These are phyloP conservation scores for Caenorhabditis elegans DNA, from an alignment of 1,140 invertebrate species.

Conservation along the genomic window WBcel235 BX284602.5:11325001-11325500, in stretches of 20 bases:
- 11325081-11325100: slow-evolving; percentile 54
- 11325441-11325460: slow-evolving; percentile 52
- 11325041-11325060: slow-evolving; percentile 18
- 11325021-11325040: background rate
- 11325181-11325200: slow-evolving; percentile 31
- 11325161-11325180: too few species aligned
- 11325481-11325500: slow-evolving; percentile 62
- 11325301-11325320: too few species aligned
- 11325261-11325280: slow-evolving; percentile 57
- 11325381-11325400: slow-evolving; percentile 61
- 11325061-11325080: slow-evolving; percentile 17
- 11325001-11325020: background rate
- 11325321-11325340: too few species aligned
- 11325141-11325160: too few species aligned
- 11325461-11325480: slow-evolving; percentile 46
- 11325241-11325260: slow-evolving; percentile 47
- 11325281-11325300: too few species aligned
- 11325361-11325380: slow-evolving; percentile 60
- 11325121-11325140: slow-evolving; percentile 38
- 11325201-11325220: slow-evolving; percentile 51
- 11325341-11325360: background rate
- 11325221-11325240: slow-evolving; percentile 49
- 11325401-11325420: slow-evolving; percentile 59
- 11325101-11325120: slow-evolving; percentile 40
- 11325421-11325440: slow-evolving; percentile 58